Evolutionary conservation across 1,140 invertebrate species (phyloP).

Genomic region (Euwallacea fornicatus): DNA sequence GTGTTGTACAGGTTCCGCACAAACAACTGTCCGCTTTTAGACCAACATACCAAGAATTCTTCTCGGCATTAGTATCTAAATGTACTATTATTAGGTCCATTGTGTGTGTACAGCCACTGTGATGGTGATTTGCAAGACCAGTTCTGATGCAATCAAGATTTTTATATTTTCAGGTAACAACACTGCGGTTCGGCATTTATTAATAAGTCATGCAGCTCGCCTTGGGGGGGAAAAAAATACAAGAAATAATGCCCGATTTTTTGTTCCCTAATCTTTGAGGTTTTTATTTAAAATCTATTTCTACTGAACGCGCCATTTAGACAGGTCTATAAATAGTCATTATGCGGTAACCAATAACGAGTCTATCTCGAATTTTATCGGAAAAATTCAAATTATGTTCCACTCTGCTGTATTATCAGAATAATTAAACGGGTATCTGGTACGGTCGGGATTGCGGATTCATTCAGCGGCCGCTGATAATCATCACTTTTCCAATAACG

Average conservation of each 20-base stretch:
- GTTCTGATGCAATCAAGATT: constrained; percentile 3
- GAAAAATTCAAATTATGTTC: too few species aligned
- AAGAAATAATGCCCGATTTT: background rate
- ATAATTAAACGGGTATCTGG: too few species aligned
- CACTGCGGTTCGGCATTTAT: background rate
- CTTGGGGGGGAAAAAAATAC: background rate
- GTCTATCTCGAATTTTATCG: too few species aligned
- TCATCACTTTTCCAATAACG: too few species aligned
- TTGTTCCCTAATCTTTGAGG: background rate
- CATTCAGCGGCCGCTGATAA: too few species aligned
- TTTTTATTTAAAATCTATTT: background rate
- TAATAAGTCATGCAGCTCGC: background rate
- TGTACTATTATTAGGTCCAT: background rate
- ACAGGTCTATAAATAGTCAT: too few species aligned
- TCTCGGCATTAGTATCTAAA: background rate
- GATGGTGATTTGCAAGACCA: background rate
- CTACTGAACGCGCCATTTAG: too few species aligned
- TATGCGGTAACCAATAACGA: too few species aligned
- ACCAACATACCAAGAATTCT: background rate
- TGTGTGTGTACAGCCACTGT: background rate
- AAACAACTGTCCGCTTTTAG: constrained; percentile 1
- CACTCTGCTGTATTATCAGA: too few species aligned
- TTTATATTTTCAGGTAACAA: constrained; percentile 1
- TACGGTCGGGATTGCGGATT: too few species aligned
- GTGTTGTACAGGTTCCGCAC: background rate